Percentiles rank a stretch among this genome's conserved stretches.
phyloP scores from a whole-genome alignment of 2,797 vertebrate species.

The Eospalax fontanierii region DNA sequence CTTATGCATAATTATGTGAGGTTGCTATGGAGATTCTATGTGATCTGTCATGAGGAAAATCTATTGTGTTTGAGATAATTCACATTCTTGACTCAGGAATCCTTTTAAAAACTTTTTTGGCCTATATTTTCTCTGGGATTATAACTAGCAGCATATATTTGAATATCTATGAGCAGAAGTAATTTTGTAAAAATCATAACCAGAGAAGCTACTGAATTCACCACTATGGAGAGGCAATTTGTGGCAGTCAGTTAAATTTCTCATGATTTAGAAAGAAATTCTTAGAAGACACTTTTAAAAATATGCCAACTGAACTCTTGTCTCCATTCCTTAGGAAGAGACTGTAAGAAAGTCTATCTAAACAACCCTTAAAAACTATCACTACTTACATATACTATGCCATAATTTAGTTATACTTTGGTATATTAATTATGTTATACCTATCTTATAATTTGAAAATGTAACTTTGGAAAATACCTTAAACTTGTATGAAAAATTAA shows the following conservation, averaged over 20 bases:
- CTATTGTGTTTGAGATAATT: conserved; percentile 87
- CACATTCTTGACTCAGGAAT: conserved; percentile 82
- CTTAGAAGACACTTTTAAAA: not conserved
- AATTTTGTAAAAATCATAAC: conserved; percentile 72
- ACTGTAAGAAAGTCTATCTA: not conserved
- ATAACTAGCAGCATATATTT: conserved; percentile 79
- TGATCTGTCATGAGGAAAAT: conserved; percentile 90
- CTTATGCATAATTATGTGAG: conserved; percentile 86
- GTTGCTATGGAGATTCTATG: conserved; percentile 89
- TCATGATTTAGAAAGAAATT: conserved; percentile 62
- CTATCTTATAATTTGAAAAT: conserved; percentile 11
- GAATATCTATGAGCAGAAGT: conserved; percentile 76
- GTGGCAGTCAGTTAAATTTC: conserved; percentile 1
- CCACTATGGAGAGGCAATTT: conserved; percentile 24
- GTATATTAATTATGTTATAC: not conserved
- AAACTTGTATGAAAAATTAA: not conserved
- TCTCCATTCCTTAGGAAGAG: conserved; percentile 16
- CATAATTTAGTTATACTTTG: not conserved
- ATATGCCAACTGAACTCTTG: not conserved
- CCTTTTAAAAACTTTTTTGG: not conserved
- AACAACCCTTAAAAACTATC: not conserved
- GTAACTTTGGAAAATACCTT: not conserved
- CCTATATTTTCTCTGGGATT: conserved; percentile 34
- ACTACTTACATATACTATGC: not conserved
- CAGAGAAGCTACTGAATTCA: conserved; percentile 68